A percentile compares a stretch with the other conserved stretches of the same genome.
phyloP scores from a whole-genome alignment of 2,888 invertebrate genomes.

The Harmothoe impar region DNA sequence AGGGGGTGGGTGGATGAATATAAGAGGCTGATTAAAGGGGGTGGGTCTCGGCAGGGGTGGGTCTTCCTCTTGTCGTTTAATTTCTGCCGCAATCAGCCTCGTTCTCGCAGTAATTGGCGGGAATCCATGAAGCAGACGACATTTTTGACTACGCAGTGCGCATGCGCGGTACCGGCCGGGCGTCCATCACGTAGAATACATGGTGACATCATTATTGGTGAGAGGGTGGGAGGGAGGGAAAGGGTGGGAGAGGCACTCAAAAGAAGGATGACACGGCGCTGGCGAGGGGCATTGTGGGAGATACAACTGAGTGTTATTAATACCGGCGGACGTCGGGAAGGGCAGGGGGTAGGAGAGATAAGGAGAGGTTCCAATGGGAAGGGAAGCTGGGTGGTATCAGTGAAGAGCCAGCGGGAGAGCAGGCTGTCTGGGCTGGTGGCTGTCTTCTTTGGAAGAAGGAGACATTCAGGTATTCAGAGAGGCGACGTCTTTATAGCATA shows the following conservation, averaged over 20 bases:
- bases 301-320: constrained; percentile 55
- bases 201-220: constrained; percentile 37
- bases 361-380: background rate
- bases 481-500: background rate
- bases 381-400: background rate
- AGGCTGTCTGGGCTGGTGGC: background rate
- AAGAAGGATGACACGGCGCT: background rate
- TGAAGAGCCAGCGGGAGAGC: background rate
- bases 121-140: background rate
- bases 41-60: background rate
- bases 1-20: background rate
- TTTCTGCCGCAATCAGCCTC: constrained; percentile 48
- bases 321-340: constrained; percentile 15
- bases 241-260: background rate
- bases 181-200: constrained; percentile 38
- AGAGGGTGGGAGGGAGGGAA: background rate
- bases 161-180: constrained; percentile 21
- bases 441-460: background rate
- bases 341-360: background rate
- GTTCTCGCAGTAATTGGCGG: constrained; percentile 4
- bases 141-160: background rate
- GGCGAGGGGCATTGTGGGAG: background rate
- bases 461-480: background rate
- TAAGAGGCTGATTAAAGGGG: constrained; percentile 50
- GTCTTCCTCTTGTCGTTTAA: constrained; percentile 40